Evolutionary conservation across 1,140 invertebrate species (phyloP), one percentile per base, ranked within the genome.

Genomic region (Dinothrombium tinctorium): DNA sequence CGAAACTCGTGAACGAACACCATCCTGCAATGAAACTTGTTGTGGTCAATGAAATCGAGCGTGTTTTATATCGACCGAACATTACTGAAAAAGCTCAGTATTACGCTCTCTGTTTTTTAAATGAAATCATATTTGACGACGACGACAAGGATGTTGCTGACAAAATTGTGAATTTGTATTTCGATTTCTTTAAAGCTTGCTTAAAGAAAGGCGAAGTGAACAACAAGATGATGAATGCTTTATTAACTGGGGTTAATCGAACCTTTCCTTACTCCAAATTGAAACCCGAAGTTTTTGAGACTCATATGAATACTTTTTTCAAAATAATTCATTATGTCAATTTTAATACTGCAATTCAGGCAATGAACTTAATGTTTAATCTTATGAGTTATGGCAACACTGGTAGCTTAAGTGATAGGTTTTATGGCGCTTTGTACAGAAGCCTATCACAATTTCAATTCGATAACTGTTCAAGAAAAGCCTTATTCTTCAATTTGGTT

Each of bases 11-110:
- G n/a, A 49, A 48, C 39, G 64, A 70, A 33, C 67, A 74, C 46
- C 86, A 94, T 65, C 74, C 81, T 0, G 79, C 81, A 42, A 95
- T 94, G 82, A 92, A 90, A 57, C 55, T 61, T 1, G 72, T 87
- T 2, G 74, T 95, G 20, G 63, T 86, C 4, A 62, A 67, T 25
- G 84, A 95, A 61, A 70, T 94, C 3, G 84, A 95, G 56, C 75
- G 76, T 50, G 59, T 95, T 25, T 53, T 95, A 2, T 94, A 86
- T 58, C 66, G 80, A 58, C 67, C 74, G 3, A 90, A 95, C 54
- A 70, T 95, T 28, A 68, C 71, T 1, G 59, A 67, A 4, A 72
- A 74, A 42, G 76, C 87, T 1, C 86, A 92, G 55, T 94, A 92
- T 56, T 95, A 94, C 58, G 73, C 76, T 1, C 67, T 95, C 14